Conservation (phyloP, 2,113 vertebrate genomes). For the Pelobates fuscus region DNA sequence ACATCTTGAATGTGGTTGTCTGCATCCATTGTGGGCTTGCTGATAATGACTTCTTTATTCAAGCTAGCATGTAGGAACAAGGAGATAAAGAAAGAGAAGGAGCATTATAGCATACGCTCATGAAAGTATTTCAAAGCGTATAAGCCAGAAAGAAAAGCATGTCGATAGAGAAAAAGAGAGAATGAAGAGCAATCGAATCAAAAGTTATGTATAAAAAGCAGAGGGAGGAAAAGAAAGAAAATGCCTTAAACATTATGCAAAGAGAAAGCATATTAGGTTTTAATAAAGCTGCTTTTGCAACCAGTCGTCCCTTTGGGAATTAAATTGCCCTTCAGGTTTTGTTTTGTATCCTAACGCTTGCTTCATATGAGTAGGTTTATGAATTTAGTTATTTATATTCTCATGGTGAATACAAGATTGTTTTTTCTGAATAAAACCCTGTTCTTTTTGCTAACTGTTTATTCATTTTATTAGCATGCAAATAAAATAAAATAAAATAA, state of each 20-base stretch:
- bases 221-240: constrained; percentile 41
- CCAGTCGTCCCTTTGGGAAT: constrained; percentile 50
- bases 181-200: constrained; percentile 54
- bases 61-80: constrained; percentile 91
- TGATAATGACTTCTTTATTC: constrained; percentile 95
- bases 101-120: constrained; percentile 83
- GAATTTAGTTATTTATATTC: constrained; percentile 45
- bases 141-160: constrained; percentile 69
- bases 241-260: constrained; percentile 53
- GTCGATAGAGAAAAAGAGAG: constrained; percentile 66
- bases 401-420: constrained; percentile 42
- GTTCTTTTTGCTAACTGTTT: constrained; percentile 42
- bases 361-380: constrained; percentile 48
- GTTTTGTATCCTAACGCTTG: constrained; percentile 53
- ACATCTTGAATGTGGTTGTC: constrained; percentile 89
- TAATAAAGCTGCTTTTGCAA: constrained; percentile 59
- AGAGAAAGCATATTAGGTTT: constrained; percentile 48
- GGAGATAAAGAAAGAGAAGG: constrained; percentile 86
- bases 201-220: constrained; percentile 53
- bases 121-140: constrained; percentile 79
- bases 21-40: constrained; percentile 84
- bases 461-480: not conserved
- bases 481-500: too few relatives aligned
- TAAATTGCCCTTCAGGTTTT: constrained; percentile 57
- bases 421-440: constrained; percentile 33